These are phyloP conservation scores for Brachypalpus laphriformis DNA, from an alignment of 2,888 invertebrate species.

Conservation along the genomic window DNA sequence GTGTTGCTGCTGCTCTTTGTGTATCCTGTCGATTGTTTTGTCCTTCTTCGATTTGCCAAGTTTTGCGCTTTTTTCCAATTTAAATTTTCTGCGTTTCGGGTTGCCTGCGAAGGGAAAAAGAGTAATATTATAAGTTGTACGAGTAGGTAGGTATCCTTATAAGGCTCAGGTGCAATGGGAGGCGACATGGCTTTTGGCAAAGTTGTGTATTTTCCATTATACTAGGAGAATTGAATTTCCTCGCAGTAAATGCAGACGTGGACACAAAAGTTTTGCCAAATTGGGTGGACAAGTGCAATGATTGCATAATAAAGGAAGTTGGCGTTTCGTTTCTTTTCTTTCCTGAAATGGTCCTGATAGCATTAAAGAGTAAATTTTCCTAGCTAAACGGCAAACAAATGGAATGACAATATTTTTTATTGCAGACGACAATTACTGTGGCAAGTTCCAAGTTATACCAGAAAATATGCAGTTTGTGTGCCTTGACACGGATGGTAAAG, in stretches of 20 bases:
- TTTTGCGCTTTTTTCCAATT: slow-evolving; percentile 70
- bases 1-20: slow-evolving; percentile 75
- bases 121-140: background rate
- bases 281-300: background rate
- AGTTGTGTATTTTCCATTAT: slow-evolving; percentile 16
- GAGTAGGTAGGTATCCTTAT: background rate
- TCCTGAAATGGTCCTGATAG: background rate
- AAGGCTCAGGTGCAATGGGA: slow-evolving; percentile 27
- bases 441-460: no score
- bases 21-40: slow-evolving; percentile 76
- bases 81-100: slow-evolving; percentile 73
- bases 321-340: background rate
- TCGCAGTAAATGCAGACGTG: slow-evolving; percentile 18
- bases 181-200: slow-evolving; percentile 11
- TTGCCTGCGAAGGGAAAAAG: slow-evolving; percentile 50
- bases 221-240: slow-evolving; percentile 28
- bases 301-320: slow-evolving; percentile 18
- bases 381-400: background rate
- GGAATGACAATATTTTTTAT: no score
- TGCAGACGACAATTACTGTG: no score
- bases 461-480: no score
- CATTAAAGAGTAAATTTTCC: background rate
- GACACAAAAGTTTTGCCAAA: slow-evolving; percentile 25
- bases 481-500: no score
- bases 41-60: slow-evolving; percentile 76